Conservation (phyloP, 2,797 vertebrate genomes). For the Lagodon rhomboides region DNA sequence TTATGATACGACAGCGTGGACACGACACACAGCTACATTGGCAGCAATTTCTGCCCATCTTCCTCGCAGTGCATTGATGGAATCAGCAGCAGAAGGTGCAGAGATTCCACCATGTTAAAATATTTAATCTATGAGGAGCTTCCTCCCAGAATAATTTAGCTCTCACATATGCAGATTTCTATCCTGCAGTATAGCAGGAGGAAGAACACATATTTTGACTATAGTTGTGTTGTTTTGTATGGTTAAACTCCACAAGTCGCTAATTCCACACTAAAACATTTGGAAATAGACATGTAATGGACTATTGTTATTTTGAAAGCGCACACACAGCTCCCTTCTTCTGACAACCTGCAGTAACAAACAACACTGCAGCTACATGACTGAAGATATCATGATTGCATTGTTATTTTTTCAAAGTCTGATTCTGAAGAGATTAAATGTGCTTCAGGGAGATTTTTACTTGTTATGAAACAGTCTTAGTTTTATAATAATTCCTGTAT, state of each 20-base stretch:
- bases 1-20: conserved; percentile 40
- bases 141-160: conserved; percentile 15
- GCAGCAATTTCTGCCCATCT: conserved; percentile 30
- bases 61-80: conserved; percentile 11
- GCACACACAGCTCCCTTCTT: not conserved
- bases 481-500: no score
- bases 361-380: not conserved
- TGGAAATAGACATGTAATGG: not conserved
- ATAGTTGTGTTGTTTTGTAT: not conserved
- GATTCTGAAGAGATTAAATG: not conserved
- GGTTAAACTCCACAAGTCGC: not conserved
- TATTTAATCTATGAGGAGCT: not conserved
- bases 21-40: conserved; percentile 26
- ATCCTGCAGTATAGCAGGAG: not conserved
- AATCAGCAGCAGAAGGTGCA: conserved; percentile 6
- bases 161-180: not conserved
- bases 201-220: not conserved
- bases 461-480: no score
- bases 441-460: no score
- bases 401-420: not conserved
- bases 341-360: not conserved
- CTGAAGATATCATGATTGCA: not conserved
- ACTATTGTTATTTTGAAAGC: not conserved
- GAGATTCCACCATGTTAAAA: conserved; percentile 21
- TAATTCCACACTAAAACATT: not conserved